Conservation (phyloP, 64 coral and sea anemone genomes). For the Actinia equina region DNA sequence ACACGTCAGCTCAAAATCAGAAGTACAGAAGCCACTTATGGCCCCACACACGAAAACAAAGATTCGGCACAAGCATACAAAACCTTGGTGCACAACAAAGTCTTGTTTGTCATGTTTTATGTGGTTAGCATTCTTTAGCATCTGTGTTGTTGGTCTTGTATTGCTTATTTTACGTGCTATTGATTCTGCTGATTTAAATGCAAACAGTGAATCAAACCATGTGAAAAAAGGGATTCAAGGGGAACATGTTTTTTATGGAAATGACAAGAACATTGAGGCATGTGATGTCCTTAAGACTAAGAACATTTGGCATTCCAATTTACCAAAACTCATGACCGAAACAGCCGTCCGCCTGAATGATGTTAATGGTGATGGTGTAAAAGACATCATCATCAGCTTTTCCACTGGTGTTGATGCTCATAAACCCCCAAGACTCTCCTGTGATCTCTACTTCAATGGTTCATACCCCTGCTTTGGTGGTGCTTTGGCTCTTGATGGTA, state of each 20-base stretch:
- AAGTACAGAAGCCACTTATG: constrained; percentile 64
- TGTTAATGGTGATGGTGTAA: constrained; percentile 85
- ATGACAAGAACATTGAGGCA: constrained; percentile 43
- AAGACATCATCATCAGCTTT: constrained; percentile 90
- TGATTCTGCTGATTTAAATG: constrained; percentile 40
- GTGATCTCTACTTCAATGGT: constrained; percentile 96
- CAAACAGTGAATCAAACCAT: constrained; percentile 3
- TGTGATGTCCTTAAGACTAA: constrained; percentile 55
- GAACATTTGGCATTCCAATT: constrained; percentile 72
- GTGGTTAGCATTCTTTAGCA: constrained; percentile 81
- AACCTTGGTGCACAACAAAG: constrained; percentile 83
- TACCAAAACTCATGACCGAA: constrained; percentile 97
- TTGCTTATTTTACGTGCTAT: constrained; percentile 69
- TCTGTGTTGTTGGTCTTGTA: constrained; percentile 71
- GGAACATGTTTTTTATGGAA: not conserved
- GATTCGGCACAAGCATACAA: constrained; percentile 63
- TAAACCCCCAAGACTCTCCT: constrained; percentile 66
- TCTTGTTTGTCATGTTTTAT: constrained; percentile 77
- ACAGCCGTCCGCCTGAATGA: constrained; percentile 92
- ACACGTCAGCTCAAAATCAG: constrained; percentile 28
- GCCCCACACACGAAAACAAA: constrained; percentile 70
- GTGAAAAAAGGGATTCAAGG: constrained; percentile 40
- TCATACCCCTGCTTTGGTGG: constrained; percentile 94
- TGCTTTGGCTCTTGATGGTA: constrained; percentile 76
- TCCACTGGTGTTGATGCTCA: constrained; percentile 92